Evolutionary conservation across 2,113 vertebrate genomes (phyloP).

Genomic region (Saguinus midas): DNA sequence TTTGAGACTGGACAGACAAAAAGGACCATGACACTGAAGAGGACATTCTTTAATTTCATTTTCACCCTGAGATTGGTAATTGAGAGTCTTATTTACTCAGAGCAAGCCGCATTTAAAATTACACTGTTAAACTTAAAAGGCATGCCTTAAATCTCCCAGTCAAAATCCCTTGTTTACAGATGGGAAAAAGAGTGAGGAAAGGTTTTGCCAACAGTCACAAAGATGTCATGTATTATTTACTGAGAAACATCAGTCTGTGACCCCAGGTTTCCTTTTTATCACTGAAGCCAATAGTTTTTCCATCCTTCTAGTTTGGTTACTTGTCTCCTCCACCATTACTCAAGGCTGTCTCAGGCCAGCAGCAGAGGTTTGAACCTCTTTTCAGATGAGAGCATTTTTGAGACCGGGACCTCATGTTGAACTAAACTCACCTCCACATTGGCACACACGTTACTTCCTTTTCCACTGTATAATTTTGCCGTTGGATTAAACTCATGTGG

Average conservation of each 20-base stretch:
- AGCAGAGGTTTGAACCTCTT: not conserved
- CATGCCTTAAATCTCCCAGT: not conserved
- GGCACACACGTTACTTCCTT: not conserved
- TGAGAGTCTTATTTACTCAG: not conserved
- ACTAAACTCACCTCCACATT: not conserved
- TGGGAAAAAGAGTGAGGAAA: not conserved
- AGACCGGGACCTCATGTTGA: conserved; percentile 37
- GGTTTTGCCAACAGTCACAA: not conserved
- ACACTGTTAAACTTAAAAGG: not conserved
- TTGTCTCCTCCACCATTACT: not conserved
- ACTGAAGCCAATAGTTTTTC: not conserved
- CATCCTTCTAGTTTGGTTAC: not conserved
- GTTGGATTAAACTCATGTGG: conserved; percentile 43
- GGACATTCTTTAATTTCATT: not conserved
- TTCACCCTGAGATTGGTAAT: not conserved
- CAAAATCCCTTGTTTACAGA: not conserved
- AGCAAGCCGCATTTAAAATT: not conserved
- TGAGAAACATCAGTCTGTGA: not conserved
- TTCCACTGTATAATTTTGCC: conserved; percentile 39
- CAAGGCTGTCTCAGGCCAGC: conserved; percentile 4
- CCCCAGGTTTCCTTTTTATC: not conserved
- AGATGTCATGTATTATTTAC: not conserved
- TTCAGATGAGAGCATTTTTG: not conserved
- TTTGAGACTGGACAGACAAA: not conserved
- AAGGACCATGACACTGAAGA: not conserved